Evolutionary conservation across 2,888 invertebrate genomes (phyloP).

Genomic region (Papilio elwesi): DNA sequence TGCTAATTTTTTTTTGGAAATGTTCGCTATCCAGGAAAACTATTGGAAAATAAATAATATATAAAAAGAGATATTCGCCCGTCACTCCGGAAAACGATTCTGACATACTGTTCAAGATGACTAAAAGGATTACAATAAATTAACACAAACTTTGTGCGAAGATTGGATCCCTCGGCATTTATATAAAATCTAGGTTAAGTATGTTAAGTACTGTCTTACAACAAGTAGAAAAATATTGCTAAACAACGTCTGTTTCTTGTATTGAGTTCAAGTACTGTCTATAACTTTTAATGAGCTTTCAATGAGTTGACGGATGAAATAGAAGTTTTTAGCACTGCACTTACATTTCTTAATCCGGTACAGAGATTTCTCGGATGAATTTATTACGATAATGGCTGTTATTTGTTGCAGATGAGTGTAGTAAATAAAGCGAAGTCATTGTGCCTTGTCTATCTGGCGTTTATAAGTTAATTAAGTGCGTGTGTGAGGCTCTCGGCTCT

Average conservation of each 20-base stretch:
- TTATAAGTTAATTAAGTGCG: constrained; percentile 74
- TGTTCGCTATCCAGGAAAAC: neutral
- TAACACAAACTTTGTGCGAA: neutral
- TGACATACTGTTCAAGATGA: too few species aligned
- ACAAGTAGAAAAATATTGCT: constrained; percentile 10
- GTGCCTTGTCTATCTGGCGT: constrained; percentile 57
- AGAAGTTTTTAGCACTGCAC: constrained; percentile 9
- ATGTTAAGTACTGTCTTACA: neutral
- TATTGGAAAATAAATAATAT: neutral
- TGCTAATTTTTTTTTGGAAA: too few species aligned
- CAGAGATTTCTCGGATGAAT: neutral
- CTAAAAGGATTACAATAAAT: too few species aligned
- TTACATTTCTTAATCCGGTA: constrained; percentile 2
- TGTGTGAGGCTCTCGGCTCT: constrained; percentile 60
- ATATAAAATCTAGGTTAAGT: constrained; percentile 15
- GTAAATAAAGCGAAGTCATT: constrained; percentile 52
- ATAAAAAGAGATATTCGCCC: too few species aligned
- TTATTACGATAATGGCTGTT: constrained; percentile 23
- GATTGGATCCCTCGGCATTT: neutral
- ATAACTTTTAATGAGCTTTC: constrained; percentile 21
- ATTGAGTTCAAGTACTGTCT: constrained; percentile 16
- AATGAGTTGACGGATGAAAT: constrained; percentile 19
- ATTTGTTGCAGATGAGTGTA: constrained; percentile 40
- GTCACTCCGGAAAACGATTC: too few species aligned
- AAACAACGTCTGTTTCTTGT: constrained; percentile 1